Percentiles rank a stretch among this genome's conserved stretches.
phyloP scores from a whole-genome alignment of 2,797 vertebrate genomes.

The Gastrophryne carolinensis region DNA sequence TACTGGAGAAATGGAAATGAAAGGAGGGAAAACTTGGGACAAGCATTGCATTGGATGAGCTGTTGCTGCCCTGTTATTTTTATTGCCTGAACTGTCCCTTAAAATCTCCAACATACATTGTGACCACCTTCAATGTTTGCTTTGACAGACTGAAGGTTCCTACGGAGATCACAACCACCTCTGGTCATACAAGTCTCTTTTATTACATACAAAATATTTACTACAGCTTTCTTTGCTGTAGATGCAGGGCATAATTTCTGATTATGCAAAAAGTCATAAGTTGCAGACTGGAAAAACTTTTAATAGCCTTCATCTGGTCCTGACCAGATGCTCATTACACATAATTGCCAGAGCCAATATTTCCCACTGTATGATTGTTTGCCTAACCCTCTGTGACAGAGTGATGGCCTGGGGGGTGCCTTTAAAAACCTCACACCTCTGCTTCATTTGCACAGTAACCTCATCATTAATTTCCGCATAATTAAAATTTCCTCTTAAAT shows the following conservation, averaged over 20 bases:
- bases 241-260: neutral
- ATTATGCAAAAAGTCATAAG: conserved; percentile 6
- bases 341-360: conserved; percentile 39
- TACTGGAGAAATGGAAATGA: no score
- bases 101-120: no score
- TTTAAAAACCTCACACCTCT: conserved; percentile 31
- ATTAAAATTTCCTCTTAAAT: conserved; percentile 45
- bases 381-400: conserved; percentile 39
- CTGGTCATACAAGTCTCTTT: no score
- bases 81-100: no score
- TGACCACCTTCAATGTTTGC: no score
- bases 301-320: conserved; percentile 33
- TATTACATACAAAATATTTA: no score
- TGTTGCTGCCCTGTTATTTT: no score
- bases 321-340: conserved; percentile 45
- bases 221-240: no score
- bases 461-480: conserved; percentile 46
- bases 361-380: conserved; percentile 25
- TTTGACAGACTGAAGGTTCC: no score
- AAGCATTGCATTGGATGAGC: no score
- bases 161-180: no score
- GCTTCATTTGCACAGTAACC: conserved; percentile 33
- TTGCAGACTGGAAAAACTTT: conserved; percentile 34
- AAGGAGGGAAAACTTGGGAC: no score
- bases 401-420: conserved; percentile 26